Evolutionary conservation across 2,797 vertebrate genomes (phyloP), one percentile per base, ranked within the genome.

Genomic region (Peromyscus attwateri): DNA sequence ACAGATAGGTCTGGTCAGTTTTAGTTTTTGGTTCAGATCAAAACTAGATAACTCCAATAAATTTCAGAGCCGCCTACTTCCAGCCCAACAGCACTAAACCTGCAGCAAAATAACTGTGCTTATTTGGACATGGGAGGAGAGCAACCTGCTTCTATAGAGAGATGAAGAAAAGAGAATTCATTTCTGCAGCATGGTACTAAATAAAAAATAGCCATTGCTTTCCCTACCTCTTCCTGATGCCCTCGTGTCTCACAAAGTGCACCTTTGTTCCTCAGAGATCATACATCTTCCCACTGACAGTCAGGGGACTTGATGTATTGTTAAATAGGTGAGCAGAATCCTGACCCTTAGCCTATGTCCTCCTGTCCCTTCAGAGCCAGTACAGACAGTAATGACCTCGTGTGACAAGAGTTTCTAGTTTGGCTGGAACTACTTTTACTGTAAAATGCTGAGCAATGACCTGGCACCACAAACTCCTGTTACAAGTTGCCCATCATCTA

Each of bases 361-460:
- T 60, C 14, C 37, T 76, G 43, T 7, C 29, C 57, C 49, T 92
- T 93, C 57, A 49, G 75, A 95, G 62, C 27, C 64, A 31, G 12
- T 4, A 0, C 60, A 40, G 27, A 46, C 40, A 77, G 80, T 37
- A 71, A 71, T 46, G 83, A 77, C 89, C n/a, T 93, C 73, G 13
- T 9, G 68, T 46, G 80, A 87, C 81, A 93, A 68, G 90, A 62
- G 23, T 37, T 91, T 71, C 64, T 71, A 6, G 27, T 70, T 55
- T 87, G 21, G 37, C 80, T 55, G 25, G 13, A 95, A 40, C 6
- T 27, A 64, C 83, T 71, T 79, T 77, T 62, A 27, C 21, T 73
- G 4, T 60, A 68, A 96, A 95, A 62, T 90, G 49, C 92, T 88
- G 71, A 92, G 46, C 92, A 84, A 84, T 40, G 76, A 91, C 34